phyloP scores from a whole-genome alignment of 2,888 invertebrate genomes.

The Germaria angustata region DNA sequence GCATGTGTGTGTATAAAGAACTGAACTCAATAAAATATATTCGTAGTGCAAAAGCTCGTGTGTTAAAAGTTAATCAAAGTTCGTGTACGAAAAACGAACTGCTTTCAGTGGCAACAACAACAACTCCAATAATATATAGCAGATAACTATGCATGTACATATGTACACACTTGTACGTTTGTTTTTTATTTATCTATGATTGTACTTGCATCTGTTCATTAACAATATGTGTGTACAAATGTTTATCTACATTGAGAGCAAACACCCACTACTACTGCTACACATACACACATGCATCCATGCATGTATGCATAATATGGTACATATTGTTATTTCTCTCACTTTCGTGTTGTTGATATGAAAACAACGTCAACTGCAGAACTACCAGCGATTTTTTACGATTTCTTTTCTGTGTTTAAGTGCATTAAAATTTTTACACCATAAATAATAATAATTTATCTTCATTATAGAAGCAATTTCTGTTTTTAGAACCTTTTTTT shows the following conservation, averaged over 20 bases:
- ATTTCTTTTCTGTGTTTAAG: no score
- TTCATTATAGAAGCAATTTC: background rate
- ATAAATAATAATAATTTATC: conserved; percentile 11
- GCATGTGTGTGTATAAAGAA: no score
- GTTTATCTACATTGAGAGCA: background rate
- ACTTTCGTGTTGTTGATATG: background rate
- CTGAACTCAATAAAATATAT: no score
- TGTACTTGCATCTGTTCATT: background rate
- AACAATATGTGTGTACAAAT: background rate
- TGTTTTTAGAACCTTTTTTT: background rate
- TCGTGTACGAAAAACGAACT: conserved; percentile 43
- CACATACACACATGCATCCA: no score
- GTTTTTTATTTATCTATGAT: no score
- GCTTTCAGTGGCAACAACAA: background rate
- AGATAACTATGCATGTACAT: no score
- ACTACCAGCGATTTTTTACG: conserved; percentile 9
- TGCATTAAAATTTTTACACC: conserved; percentile 23
- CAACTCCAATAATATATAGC: background rate
- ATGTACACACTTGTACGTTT: no score
- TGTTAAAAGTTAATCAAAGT: no score
- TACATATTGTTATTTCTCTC: no score
- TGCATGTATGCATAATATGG: no score
- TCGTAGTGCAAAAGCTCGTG: no score
- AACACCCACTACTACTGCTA: conserved; percentile 8
- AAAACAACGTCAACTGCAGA: no score